Base-by-base conservation (phyloP, 1,140 invertebrate genomes). In the Dinothrombium tinctorium region DNA sequence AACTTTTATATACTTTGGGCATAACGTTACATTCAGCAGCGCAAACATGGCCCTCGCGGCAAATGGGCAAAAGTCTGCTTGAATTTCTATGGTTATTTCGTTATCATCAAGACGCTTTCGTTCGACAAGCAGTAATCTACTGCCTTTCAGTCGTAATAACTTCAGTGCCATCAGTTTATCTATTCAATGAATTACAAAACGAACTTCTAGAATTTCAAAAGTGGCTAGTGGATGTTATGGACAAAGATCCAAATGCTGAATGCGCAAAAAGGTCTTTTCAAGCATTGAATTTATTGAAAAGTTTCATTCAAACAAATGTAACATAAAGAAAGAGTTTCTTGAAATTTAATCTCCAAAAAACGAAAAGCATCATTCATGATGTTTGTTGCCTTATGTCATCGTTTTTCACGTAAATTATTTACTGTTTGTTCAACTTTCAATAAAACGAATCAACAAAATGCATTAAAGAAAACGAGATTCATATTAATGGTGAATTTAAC, bases 1-100 rank as follows among this genome's bases (percentile, higher is more conserved):
- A 71, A 40, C 73, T 75, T 43, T 49, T 87, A 0, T 68, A 72
- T 32, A 78, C 79, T 0, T 53, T 87, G 12, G 69, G 75, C 0
- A 62, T 72, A 21, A 58, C 89, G 2, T 66, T 86, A 47, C 56
- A 73, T 33, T 64, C 68, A 20, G 66, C 77, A 2, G 65, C 41
- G 8, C 43, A 50, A 26, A 24, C 35, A 14, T 38, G 36, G 20
- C 40, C 48, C 24, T 14, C 38, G 9, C 17, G 25, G n/a, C 15
- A 42, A 6, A 48, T 50, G 46, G 41, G 32, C n/a, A 32, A 42
- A 38, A 17, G 25, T 29, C 40, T 50, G 6, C 20, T 50, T 4
- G 20, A 46, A 26, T 50, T 47, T 37, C 19, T 50, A 6, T 17
- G 25, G 14, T 15, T 38, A n/a, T 40, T 33, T 38, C 20, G 4